A percentile compares a stretch with the other conserved stretches of the same genome.
Evolutionary conservation across 2,113 vertebrate genomes (phyloP).

Genomic region (Nannobrachium achirus): DNA sequence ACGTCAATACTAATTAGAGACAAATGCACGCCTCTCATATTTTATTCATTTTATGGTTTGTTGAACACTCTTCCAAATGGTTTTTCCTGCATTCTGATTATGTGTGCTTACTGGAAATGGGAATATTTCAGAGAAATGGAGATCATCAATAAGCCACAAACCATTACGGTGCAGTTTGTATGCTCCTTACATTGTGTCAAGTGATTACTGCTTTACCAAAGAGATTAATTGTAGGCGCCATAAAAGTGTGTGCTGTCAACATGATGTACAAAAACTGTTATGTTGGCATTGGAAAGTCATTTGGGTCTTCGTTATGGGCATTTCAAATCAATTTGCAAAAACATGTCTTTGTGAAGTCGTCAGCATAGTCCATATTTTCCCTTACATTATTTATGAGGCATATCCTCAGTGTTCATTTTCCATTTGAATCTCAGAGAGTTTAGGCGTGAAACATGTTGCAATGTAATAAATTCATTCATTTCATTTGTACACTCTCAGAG

Average conservation of each 20-base stretch:
- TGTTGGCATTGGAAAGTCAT: neutral
- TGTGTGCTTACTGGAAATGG: neutral
- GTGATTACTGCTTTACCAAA: constrained; percentile 40
- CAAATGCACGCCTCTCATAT: constrained; percentile 39
- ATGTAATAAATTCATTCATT: too few species aligned
- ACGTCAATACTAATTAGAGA: constrained; percentile 50
- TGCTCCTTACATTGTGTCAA: constrained; percentile 23
- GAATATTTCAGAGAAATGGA: neutral
- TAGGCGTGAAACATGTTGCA: too few species aligned
- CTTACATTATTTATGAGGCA: constrained; percentile 16
- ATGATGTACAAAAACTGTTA: neutral
- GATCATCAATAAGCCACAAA: constrained; percentile 28
- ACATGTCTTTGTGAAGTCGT: neutral
- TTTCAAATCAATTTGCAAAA: constrained; percentile 10
- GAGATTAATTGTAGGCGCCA: constrained; percentile 33
- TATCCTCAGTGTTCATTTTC: neutral
- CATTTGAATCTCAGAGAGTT: neutral
- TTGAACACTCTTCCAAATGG: constrained; percentile 34
- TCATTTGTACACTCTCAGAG: too few species aligned
- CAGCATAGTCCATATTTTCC: constrained; percentile 6
- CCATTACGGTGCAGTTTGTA: constrained; percentile 7
- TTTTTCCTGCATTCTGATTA: constrained; percentile 8
- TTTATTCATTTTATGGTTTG: constrained; percentile 49
- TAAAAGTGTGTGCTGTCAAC: constrained; percentile 2
- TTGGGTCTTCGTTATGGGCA: constrained; percentile 3